Base-by-base conservation (phyloP, 2,888 invertebrate species). In the Hyposoter dolosus region DNA sequence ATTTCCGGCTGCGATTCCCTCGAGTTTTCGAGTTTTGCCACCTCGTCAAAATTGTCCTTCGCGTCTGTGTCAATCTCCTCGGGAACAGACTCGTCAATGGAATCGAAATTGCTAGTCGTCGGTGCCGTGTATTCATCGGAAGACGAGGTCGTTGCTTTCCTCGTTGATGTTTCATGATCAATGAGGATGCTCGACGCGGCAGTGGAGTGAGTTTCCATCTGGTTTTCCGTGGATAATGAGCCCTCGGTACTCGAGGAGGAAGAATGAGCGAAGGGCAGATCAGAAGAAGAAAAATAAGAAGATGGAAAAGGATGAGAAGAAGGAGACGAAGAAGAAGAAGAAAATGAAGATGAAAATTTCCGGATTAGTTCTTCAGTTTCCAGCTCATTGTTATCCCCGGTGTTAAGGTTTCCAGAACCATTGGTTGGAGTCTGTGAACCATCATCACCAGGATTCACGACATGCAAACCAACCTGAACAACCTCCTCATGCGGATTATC, bases 261-360 rank as follows among this genome's bases (percentile, higher is more conserved):
- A 17, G 43, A n/a, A 45, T 81, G 47, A 53, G 65, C 12, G 17
- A 32, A 56, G n/a, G 66, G 35, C 19, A 65, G 19, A 69, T 72
- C 32, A 56, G 76, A 74, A 68, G 35, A 45, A 81, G 83, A 74
- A 19, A 72, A 82, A 43, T 84, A 74, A 68, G 78, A 75, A 65
- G 84, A 87, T 66, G 85, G 65, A 28, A 60, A 78, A 60, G 63
- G 17, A 65, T 50, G 72, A 43, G 68, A 78, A 75, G 83, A 88
- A 76, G 86, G 80, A 69, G 83, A 84, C 32, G 76, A 65, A 92
- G 91, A 94, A 85, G 89, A 87, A 94, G 94, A 94, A 87, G 88
- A 82, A 78, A 86, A 68, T 28, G 83, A 69, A 68, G 83, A 23
- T 56, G 65, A 83, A 66, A 69, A n/a, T 19, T 76, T 71, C 65